These are phyloP conservation scores for Poeciliopsis presidionis DNA, from an alignment of 2,797 vertebrate species.

Conservation along the genomic window DNA sequence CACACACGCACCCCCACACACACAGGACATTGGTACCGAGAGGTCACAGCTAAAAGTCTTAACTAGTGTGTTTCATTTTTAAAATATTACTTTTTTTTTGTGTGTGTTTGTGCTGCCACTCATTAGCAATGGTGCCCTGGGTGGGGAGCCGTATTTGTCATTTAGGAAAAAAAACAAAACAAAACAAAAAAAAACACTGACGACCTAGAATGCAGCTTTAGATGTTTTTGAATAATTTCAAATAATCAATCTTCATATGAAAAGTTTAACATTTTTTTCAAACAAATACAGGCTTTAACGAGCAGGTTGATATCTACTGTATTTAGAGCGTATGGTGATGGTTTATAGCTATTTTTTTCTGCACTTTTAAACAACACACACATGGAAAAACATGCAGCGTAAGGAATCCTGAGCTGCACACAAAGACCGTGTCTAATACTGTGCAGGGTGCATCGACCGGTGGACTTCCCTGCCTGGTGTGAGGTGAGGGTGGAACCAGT, in stretches of 20 bases:
- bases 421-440: not conserved
- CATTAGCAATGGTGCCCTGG: not conserved
- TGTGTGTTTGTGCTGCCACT: not conserved
- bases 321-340: not conserved
- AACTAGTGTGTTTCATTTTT: too few species aligned
- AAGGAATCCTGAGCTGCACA: too few species aligned
- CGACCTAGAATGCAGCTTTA: not conserved
- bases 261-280: not conserved
- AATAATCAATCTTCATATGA: not conserved
- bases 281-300: not conserved
- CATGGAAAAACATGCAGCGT: not conserved
- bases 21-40: too few species aligned
- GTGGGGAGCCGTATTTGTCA: not conserved
- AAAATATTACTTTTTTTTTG: not conserved
- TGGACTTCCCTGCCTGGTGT: conserved; percentile 91
- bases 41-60: too few species aligned
- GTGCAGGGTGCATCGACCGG: conserved; percentile 88
- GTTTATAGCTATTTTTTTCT: not conserved
- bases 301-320: not conserved
- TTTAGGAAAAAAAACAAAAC: not conserved
- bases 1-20: too few species aligned
- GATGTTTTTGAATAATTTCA: too few species aligned
- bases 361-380: not conserved
- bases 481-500: conserved; percentile 85
- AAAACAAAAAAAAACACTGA: not conserved